A percentile compares a stretch with the other conserved stretches of the same genome.
phyloP scores from a whole-genome alignment of 2,888 invertebrate species.

The Acleris cristana region DNA sequence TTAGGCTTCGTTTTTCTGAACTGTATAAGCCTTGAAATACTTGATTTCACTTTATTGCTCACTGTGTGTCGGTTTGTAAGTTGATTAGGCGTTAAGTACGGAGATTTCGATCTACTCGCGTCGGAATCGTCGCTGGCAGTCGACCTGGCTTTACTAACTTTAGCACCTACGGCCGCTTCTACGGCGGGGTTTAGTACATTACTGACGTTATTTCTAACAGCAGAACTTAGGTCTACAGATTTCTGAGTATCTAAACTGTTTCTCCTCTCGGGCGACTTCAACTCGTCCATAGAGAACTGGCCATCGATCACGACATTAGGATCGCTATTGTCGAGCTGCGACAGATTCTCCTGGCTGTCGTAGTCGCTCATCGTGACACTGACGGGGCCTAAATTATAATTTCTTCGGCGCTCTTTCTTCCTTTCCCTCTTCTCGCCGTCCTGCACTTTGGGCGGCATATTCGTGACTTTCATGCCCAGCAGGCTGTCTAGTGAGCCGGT shows the following conservation, averaged over 20 bases:
- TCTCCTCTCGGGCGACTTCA: conserved; percentile 55
- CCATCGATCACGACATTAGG: conserved; percentile 62
- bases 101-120: conserved; percentile 23
- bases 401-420: conserved; percentile 33
- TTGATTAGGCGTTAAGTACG: conserved; percentile 26
- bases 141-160: neutral
- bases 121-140: conserved; percentile 23
- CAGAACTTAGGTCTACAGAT: conserved; percentile 21
- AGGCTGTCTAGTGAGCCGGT: conserved; percentile 55
- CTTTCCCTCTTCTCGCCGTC: conserved; percentile 33
- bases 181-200: conserved; percentile 4
- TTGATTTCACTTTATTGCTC: conserved; percentile 54
- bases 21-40: conserved; percentile 61
- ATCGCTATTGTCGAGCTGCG: conserved; percentile 51
- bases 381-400: conserved; percentile 13
- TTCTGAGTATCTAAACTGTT: conserved; percentile 10
- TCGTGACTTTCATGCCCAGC: conserved; percentile 64
- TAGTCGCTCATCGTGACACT: conserved; percentile 57
- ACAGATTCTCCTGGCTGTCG: conserved; percentile 64
- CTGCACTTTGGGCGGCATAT: conserved; percentile 32
- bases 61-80: conserved; percentile 37
- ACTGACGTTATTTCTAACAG: conserved; percentile 1
- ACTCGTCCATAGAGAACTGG: conserved; percentile 66
- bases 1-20: conserved; percentile 55
- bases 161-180: conserved; percentile 3